These are phyloP conservation scores for Mus spicilegus DNA, from an alignment of 2,113 vertebrate species.

Conservation along the genomic window DNA sequence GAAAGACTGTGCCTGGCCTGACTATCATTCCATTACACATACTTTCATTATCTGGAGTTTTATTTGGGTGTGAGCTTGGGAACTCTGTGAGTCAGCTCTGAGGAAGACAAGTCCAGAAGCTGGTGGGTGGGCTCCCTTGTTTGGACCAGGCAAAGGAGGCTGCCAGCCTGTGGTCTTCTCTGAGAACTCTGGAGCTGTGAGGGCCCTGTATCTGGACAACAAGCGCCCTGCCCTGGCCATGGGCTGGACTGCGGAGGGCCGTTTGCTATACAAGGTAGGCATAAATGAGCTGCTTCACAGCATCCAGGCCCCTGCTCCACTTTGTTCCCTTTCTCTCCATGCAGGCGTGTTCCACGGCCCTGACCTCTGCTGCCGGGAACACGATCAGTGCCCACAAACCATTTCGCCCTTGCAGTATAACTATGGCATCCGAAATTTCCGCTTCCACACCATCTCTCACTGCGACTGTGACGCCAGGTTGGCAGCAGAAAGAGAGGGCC, in stretches of 20 bases:
- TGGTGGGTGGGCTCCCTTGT: neutral
- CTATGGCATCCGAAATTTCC: conserved; percentile 92
- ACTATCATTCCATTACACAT: neutral
- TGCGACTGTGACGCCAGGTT: conserved; percentile 93
- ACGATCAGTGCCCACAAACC: conserved; percentile 90
- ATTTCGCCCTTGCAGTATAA: conserved; percentile 89
- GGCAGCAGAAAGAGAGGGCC: neutral
- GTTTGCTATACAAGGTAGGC: neutral
- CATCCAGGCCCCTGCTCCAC: neutral
- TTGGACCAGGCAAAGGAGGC: neutral
- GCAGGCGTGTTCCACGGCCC: conserved; percentile 91
- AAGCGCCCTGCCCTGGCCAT: neutral
- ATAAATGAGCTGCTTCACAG: neutral
- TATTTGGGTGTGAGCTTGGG: neutral
- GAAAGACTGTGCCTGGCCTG: conserved; percentile 33
- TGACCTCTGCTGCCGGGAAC: conserved; percentile 93
- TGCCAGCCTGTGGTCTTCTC: neutral
- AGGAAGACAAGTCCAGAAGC: neutral
- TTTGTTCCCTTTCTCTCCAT: neutral
- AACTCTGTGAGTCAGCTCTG: neutral
- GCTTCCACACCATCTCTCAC: conserved; percentile 94
- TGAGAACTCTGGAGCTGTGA: neutral
- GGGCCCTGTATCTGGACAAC: neutral
- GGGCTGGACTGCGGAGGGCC: neutral
- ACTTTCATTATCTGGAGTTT: conserved; percentile 9